Conservation (phyloP, 2,888 invertebrate genomes). For the Silvanus unidentatus region DNA sequence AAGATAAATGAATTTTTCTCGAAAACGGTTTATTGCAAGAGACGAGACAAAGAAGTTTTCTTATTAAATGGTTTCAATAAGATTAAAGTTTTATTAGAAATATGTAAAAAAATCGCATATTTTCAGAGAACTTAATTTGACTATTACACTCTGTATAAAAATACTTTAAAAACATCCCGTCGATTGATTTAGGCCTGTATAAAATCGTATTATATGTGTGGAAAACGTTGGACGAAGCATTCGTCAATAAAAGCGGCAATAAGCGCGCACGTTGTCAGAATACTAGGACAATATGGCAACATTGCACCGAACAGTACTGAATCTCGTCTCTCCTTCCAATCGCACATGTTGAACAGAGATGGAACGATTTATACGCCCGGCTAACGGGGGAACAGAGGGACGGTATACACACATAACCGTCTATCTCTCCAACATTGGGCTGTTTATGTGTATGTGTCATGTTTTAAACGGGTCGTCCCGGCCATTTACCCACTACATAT, state of each 20-base stretch:
- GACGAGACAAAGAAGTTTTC: too few species aligned
- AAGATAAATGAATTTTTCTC: too few species aligned
- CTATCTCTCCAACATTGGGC: neutral
- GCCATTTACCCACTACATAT: constrained; percentile 18
- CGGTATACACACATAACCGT: neutral
- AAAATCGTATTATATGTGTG: constrained; percentile 8
- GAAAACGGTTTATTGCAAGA: too few species aligned
- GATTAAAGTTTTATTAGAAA: too few species aligned
- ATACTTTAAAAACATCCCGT: constrained; percentile 5
- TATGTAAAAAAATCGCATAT: too few species aligned
- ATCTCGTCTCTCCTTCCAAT: constrained; percentile 7
- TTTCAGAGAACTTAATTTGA: too few species aligned
- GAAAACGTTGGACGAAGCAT: constrained; percentile 15
- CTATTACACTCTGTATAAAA: too few species aligned
- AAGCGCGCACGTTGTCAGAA: constrained; percentile 16
- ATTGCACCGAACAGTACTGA: constrained; percentile 4
- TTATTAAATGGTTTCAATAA: too few species aligned
- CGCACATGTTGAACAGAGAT: constrained; percentile 7
- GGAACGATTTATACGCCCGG: constrained; percentile 5
- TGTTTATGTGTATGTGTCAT: neutral
- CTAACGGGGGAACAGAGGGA: constrained; percentile 1
- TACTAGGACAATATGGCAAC: constrained; percentile 16
- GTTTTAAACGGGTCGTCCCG: constrained; percentile 11
- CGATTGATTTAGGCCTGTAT: constrained; percentile 13
- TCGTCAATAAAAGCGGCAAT: constrained; percentile 23